Conservation (phyloP, 2,888 invertebrate species). For the Agrochola litura region DNA sequence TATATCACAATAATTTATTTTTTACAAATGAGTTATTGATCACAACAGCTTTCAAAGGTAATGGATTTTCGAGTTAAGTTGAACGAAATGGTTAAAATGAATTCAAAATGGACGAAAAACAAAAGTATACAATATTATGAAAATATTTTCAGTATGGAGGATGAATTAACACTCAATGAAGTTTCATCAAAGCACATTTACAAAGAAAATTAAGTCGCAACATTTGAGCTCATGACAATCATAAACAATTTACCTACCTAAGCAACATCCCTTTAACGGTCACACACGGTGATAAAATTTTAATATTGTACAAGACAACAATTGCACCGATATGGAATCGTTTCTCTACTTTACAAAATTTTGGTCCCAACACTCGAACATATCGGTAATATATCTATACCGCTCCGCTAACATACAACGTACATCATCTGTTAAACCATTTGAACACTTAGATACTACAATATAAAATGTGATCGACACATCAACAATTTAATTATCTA, state of each 20-base stretch:
- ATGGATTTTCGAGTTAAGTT: constrained; percentile 80
- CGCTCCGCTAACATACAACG: constrained; percentile 70
- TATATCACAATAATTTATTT: constrained; percentile 91
- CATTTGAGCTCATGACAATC: constrained; percentile 83
- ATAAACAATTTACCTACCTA: constrained; percentile 85
- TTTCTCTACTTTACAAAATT: constrained; percentile 80
- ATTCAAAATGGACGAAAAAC: constrained; percentile 73
- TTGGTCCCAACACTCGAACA: constrained; percentile 84
- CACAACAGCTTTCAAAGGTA: constrained; percentile 88
- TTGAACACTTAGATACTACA: constrained; percentile 81
- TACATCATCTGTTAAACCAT: constrained; percentile 77
- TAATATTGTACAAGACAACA: constrained; percentile 82
- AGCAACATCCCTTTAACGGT: constrained; percentile 83
- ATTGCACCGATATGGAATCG: constrained; percentile 75
- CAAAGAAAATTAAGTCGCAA: constrained; percentile 78
- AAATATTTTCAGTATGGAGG: constrained; percentile 61
- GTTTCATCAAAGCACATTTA: constrained; percentile 69
- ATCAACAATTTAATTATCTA: constrained; percentile 81
- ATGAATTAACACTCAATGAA: constrained; percentile 65
- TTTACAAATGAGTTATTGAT: constrained; percentile 89
- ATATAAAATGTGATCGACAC: constrained; percentile 82
- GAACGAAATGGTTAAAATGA: constrained; percentile 80
- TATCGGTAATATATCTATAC: constrained; percentile 70
- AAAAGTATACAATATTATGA: constrained; percentile 74
- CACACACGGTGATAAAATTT: constrained; percentile 86